Base-by-base conservation (phyloP, 2,113 vertebrate genomes). In the Dromaius novaehollandiae region DNA sequence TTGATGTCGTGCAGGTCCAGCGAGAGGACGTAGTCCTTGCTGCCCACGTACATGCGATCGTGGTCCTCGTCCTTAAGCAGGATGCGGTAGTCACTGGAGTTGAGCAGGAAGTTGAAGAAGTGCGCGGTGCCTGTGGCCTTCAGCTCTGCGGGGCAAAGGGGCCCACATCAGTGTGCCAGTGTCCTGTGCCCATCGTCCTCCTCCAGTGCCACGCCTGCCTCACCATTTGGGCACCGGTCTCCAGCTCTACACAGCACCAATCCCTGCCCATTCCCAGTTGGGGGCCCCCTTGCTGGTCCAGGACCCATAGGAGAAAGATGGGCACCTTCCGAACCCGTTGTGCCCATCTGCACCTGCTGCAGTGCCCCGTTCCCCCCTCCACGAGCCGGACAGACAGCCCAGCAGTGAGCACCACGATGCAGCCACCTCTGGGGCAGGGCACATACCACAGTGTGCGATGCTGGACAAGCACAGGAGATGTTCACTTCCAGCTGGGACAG, bases 1-100 rank as follows among this genome's bases (percentile, higher is more conserved):
- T 99, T 99, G 98, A 99, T 99, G 98, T 99, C 99, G 4, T 99
- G 99, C 76, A 99, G 98, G 95, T 99, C 99, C 98, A 99, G 97
- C 0, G 99, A 99, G 48, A 99, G 98, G 96, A 99, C 98, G 6
- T 99, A 99, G 98, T 99, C 99, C 97, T 99, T 99, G 99, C 99
- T 99, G 97, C 99, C 99, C 98, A 99, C 99, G 4, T 99, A 99
- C 99, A 99, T 99, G 95, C 99, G 99, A 97, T 99, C 99, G 2
- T 99, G 99, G 98, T 99, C 99, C 96, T 99, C 99, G 7, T 99
- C 99, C 98, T 99, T 99, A 81, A 99, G 98, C 81, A 99, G 98
- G 96, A 99, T 99, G 56, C 99, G 98, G 96, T 99, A 99, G 97
- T 99, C 99, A 0, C 99, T 99, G 2, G 99, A 99, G 98, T 99